Evolutionary conservation across 2,797 vertebrate genomes (phyloP), one percentile per base, ranked within the genome.

Genomic region (Sebastes reedi): DNA sequence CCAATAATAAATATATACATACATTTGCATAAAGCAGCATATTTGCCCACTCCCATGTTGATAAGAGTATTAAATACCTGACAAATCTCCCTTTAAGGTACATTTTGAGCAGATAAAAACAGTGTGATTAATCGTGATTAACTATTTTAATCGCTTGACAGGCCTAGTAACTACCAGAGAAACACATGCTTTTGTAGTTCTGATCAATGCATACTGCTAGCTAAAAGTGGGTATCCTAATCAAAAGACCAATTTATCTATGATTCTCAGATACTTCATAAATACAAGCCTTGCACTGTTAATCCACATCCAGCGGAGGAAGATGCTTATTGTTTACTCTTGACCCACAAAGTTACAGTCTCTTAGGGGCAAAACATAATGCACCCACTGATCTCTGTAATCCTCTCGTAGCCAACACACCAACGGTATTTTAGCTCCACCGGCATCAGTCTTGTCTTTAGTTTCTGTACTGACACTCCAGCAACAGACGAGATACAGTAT

Each of bases 311-410:
- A 67, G 24, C n/a, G 14, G n/a, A 69, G 11, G 46, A 79, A 62
- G 29, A 67, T 11, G 22, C 30, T 22, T 29, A 36, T 54, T 4
- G 30, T 55, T 69, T 32, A 65, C 52, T 60, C 56, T 72, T 39
- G n/a, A 72, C 70, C 58, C 67, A 52, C 29, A 88, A 66, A 70
- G 27, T 66, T 65, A 50, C 8, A 68, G 18, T 59, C 68, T 72
- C 39, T 14, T 7, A 24, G 25, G 30, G 14, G 32, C 30, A 30
- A 39, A 76, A 52, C 22, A 32, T 4, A 52, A 39, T 20, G 2
- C 16, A 36, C 36, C 30, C 25, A 58, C 22, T 81, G 64, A 56
- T 74, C 60, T 67, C 50, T 71, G n/a, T 70, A 69, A 83, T 81
- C 64, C 66, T 59, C 27, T 32, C 70, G 30, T 52, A 70, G 46